Base-by-base conservation (phyloP, 2,797 vertebrate genomes). In the Molossus molossus region DNA sequence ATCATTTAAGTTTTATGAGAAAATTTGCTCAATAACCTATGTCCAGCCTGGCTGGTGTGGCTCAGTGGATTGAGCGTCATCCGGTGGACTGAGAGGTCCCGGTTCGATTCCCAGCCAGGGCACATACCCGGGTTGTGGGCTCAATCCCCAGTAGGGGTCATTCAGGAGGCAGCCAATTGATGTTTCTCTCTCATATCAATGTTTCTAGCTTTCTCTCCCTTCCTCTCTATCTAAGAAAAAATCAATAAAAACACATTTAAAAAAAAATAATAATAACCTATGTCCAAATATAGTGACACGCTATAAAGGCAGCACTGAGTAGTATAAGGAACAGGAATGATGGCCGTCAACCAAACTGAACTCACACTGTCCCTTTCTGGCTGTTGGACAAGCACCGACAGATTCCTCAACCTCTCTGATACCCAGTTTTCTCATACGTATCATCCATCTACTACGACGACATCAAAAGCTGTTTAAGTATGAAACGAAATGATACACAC, bases 1-100 rank as follows among this genome's bases (percentile, higher is more conserved):
- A 40, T 2, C 33, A 55, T 48, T 86, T 58, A 37, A 40, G 15
- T 65, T 92, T 64, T 25, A 93, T 17, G 64, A 94, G 79, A 87
- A 81, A 77, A 62, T 55, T 15, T 23, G 65, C 25, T 77, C 17
- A 62, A 62, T 67, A 80, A 25, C 17, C 57, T 69, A 40, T 6
- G n/a, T n/a, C 25, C 33, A 60, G 33, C 33, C 33, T 33, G 33
- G 33, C 33, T 33, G 33, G 33, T 33, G 33, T 33, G 33, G 33
- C 3, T 33, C 33, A 33, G 33, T 33, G 33, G 33, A 33, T 33
- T 33, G 33, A 33, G 33, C 33, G 33, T 33, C 33, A 2, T 33
- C 33, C 33, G 2, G 33, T 33, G 33, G 33, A 33, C 33, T 2
- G 33, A 33, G 33, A 33, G 33, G 33, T 3, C 33, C 33, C 33